phyloP scores from a whole-genome alignment of 2,888 invertebrate genomes.

The Abscondita cerata region DNA sequence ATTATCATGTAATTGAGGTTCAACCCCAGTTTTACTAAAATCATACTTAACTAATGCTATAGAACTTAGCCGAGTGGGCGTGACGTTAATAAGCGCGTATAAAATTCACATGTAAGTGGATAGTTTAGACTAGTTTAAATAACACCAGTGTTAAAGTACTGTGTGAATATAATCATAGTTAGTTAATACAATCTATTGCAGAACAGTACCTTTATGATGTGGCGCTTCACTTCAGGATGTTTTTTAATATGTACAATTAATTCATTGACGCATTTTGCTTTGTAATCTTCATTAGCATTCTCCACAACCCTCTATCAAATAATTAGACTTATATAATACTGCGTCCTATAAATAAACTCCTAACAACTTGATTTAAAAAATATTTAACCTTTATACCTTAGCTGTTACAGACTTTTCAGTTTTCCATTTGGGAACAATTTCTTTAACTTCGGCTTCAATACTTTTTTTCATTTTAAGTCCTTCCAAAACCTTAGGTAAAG shows the following conservation, averaged over 20 bases:
- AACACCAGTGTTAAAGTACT: no score
- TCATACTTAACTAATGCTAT: no score
- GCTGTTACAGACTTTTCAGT: conserved; percentile 47
- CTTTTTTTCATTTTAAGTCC: conserved; percentile 56
- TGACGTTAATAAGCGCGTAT: no score
- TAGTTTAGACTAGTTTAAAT: no score
- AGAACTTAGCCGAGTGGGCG: no score
- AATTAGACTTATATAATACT: no score
- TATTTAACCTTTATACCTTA: conserved; percentile 45
- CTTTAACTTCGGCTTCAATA: conserved; percentile 47
- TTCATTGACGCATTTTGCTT: conserved; percentile 70
- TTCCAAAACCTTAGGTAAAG: conserved; percentile 57
- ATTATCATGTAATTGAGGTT: no score
- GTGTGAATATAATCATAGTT: no score
- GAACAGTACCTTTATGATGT: conserved; percentile 71
- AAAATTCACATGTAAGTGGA: no score
- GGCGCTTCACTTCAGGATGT: conserved; percentile 75
- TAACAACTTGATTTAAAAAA: conserved; percentile 55
- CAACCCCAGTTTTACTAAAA: no score
- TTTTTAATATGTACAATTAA: conserved; percentile 75
- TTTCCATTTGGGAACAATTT: conserved; percentile 61
- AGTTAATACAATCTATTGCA: no score
- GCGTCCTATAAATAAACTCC: no score
- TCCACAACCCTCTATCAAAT: conserved; percentile 67
- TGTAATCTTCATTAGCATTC: conserved; percentile 65